phyloP scores from a whole-genome alignment of 2,113 vertebrate species.

The Ondatra zibethicus region DNA sequence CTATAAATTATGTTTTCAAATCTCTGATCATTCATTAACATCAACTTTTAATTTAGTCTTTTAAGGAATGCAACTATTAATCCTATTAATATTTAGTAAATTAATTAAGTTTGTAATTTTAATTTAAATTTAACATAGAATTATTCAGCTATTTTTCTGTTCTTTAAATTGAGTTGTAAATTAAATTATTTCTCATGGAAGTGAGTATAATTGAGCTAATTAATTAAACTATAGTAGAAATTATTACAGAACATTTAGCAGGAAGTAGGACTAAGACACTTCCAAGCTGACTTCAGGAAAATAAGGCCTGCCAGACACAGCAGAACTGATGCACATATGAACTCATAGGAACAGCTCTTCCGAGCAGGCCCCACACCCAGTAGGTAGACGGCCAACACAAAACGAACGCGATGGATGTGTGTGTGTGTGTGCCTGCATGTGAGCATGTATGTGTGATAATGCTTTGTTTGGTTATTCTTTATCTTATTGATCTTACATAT shows the following conservation, averaged over 20 bases:
- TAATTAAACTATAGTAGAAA: slow-evolving; percentile 18
- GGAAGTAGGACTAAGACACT: slow-evolving; percentile 20
- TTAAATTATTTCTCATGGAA: slow-evolving; percentile 38
- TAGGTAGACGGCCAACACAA: not conserved
- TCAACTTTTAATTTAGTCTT: not conserved
- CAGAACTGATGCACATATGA: not conserved
- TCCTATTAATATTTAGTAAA: not conserved
- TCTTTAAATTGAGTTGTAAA: not conserved
- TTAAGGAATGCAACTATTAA: not conserved
- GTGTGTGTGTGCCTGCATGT: too few species aligned
- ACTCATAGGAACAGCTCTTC: not conserved
- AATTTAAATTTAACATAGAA: slow-evolving; percentile 22
- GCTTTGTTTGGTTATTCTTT: not conserved
- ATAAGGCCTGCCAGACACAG: not conserved
- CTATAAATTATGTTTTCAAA: not conserved
- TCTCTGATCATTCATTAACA: not conserved
- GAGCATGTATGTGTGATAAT: too few species aligned
- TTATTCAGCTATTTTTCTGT: slow-evolving; percentile 12
- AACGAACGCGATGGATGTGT: not conserved
- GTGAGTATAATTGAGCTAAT: not conserved
- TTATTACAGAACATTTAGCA: not conserved
- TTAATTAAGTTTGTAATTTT: slow-evolving; percentile 22
- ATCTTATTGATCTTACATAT: not conserved
- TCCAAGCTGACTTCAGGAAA: not conserved
- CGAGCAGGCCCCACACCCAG: not conserved